These are phyloP conservation scores for Athene cunicularia DNA, from an alignment of 2,113 vertebrate species.

Conservation along the genomic window DNA sequence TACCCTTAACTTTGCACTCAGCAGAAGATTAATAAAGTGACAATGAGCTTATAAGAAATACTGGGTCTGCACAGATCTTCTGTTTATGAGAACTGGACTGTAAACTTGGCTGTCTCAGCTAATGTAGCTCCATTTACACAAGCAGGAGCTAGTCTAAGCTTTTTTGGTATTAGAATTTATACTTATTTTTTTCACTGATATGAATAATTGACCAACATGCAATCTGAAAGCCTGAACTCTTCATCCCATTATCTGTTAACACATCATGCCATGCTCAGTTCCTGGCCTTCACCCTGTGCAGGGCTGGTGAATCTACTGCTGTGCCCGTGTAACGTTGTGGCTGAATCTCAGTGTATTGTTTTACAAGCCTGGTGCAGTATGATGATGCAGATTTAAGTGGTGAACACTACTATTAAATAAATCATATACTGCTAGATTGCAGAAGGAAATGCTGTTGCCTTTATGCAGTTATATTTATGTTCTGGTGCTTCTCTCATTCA, in stretches of 20 bases:
- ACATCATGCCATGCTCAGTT: neutral
- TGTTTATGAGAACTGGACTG: neutral
- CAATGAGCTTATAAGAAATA: neutral
- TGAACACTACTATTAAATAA: neutral
- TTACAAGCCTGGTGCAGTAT: neutral
- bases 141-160: neutral
- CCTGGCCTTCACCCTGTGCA: neutral
- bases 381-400: neutral
- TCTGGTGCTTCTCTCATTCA: slow-evolving; percentile 68
- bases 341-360: neutral
- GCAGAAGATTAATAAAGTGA: neutral
- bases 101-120: neutral
- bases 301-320: neutral
- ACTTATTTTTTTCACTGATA: neutral
- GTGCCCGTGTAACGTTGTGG: neutral
- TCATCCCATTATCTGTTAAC: neutral
- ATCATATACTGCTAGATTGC: neutral
- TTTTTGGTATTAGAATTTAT: neutral
- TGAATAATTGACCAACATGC: neutral
- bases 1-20: neutral
- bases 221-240: neutral
- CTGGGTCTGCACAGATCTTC: neutral
- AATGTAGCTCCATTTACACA: neutral
- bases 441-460: neutral
- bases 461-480: neutral